Percentiles rank a stretch among this genome's conserved stretches.
phyloP scores from a whole-genome alignment of 1,140 invertebrate species.

The Eriosoma lanigerum region DNA sequence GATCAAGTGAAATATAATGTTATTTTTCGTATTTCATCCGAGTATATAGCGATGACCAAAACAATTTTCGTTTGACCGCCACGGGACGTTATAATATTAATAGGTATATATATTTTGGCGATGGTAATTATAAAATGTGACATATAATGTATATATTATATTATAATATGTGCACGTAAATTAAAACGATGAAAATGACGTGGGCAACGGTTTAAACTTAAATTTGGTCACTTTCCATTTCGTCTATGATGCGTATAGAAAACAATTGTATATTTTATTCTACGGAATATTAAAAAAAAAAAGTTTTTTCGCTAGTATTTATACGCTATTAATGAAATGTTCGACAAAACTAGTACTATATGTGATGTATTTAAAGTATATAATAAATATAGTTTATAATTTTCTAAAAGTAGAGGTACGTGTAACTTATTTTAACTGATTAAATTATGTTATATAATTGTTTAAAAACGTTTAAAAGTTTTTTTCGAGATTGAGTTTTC shows the following conservation, averaged over 20 bases:
- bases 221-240: neutral
- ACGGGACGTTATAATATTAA: neutral
- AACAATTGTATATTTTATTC: neutral
- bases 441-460: no score
- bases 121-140: no score
- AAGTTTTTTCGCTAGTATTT: no score
- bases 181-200: neutral
- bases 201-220: neutral
- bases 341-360: no score
- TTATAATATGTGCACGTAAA: neutral
- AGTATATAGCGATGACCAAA: neutral
- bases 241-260: neutral
- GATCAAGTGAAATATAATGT: no score
- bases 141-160: neutral
- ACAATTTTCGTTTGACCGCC: neutral
- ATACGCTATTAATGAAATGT: no score
- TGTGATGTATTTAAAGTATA: no score
- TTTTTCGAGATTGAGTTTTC: neutral
- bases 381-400: no score
- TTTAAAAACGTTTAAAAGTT: neutral
- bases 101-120: neutral
- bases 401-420: no score
- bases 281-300: no score
- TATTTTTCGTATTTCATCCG: neutral
- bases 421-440: no score